These are phyloP conservation scores for Drosophila imparisetae DNA, from an alignment of 2,888 invertebrate genomes.

Conservation along the genomic window DNA sequence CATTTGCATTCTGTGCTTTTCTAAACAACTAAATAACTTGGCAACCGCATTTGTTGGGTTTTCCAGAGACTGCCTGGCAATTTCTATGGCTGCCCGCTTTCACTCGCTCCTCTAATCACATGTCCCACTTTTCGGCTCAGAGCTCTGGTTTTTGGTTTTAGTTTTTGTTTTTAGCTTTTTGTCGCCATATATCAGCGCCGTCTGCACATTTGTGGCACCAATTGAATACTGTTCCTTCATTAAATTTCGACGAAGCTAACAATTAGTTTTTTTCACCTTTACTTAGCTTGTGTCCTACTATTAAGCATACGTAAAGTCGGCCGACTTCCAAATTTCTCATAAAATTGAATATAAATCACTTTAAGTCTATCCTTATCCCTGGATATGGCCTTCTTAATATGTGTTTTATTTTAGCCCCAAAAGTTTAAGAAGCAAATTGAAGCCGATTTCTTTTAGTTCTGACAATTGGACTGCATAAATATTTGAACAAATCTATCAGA, in stretches of 20 bases:
- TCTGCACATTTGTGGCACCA: constrained; percentile 28
- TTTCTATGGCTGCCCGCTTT: constrained; percentile 65
- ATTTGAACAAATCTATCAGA: constrained; percentile 37
- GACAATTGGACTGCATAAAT: constrained; percentile 28
- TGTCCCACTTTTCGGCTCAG: constrained; percentile 48
- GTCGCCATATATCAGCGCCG: constrained; percentile 34
- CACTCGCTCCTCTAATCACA: constrained; percentile 22
- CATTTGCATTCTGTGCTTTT: constrained; percentile 75
- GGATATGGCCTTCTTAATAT: not conserved
- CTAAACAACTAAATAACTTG: constrained; percentile 71
- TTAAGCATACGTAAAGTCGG: not conserved
- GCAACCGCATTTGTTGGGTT: constrained; percentile 65
- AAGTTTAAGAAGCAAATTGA: too few species aligned
- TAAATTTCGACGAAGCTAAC: not conserved
- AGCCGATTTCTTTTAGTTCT: constrained; percentile 4
- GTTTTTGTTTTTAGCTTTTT: constrained; percentile 6
- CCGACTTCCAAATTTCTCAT: not conserved
- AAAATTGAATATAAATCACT: not conserved
- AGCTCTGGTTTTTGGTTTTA: constrained; percentile 26
- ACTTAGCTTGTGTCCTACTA: not conserved
- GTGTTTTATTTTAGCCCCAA: not conserved
- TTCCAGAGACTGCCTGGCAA: constrained; percentile 41
- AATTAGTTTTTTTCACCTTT: not conserved
- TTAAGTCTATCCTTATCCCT: not conserved
- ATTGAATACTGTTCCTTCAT: constrained; percentile 6